A percentile compares a stretch with the other conserved stretches of the same genome.
Evolutionary conservation across 2,113 vertebrate species (phyloP).

Genomic region (Esox niger): DNA sequence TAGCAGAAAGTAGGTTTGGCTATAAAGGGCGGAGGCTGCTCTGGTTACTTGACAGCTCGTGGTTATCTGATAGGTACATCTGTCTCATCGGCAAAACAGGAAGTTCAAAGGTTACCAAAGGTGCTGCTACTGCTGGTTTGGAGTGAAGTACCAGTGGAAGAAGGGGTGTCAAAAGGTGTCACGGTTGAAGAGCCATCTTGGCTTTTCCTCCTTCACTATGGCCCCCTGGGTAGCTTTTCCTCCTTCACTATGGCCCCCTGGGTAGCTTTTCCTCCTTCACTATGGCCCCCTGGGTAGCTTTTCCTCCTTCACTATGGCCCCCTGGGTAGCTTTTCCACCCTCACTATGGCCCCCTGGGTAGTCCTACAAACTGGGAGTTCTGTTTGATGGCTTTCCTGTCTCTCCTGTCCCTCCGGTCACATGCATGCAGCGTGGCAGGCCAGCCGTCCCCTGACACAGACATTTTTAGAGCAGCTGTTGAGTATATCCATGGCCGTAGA

Average conservation of each 20-base stretch:
- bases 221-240: neutral
- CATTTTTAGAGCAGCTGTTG: constrained; percentile 44
- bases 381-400: constrained; percentile 23
- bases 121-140: neutral
- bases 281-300: neutral
- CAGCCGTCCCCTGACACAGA: constrained; percentile 2
- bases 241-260: neutral
- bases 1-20: neutral
- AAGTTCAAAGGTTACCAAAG: constrained; percentile 11
- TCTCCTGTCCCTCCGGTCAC: constrained; percentile 28
- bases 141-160: neutral
- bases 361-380: neutral
- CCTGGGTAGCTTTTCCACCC: too few relatives aligned
- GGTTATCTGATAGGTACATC: neutral
- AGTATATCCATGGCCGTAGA: neutral
- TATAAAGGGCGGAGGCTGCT: constrained; percentile 8
- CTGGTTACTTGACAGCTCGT: neutral
- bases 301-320: neutral
- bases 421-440: constrained; percentile 14
- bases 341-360: neutral
- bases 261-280: too few relatives aligned
- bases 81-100: constrained; percentile 3
- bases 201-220: neutral
- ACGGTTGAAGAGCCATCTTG: neutral
- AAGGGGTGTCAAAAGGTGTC: too few relatives aligned